Base-by-base conservation (phyloP, 2,888 invertebrate genomes). In the Cheilosia vulpina region DNA sequence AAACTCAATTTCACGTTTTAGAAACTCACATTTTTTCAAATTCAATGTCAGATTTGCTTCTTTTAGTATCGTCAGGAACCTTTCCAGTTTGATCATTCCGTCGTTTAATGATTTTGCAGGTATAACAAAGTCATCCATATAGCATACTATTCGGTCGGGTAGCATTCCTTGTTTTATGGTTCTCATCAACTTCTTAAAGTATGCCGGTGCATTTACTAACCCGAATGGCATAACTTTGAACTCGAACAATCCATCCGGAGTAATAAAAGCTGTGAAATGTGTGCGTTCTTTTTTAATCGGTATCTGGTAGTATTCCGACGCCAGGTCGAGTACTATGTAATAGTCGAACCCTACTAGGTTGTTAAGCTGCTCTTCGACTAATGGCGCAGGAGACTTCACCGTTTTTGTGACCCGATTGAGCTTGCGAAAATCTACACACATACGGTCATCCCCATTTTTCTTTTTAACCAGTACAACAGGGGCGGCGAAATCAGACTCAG, bases 231-330 rank as follows among this genome's bases (percentile, higher is more conserved):
- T 53, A 1, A 27, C 27, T 1, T n/a, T n/a, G 9, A 66, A 53
- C n/a, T 53, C 66, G 7, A 21, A 89, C 81, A 89, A 87, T 85
- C 38, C 79, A 53, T 76, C 80, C 15, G 52, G 50, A 1, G 88
- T n/a, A n/a, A 88, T 87, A 24, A 89, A 88, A 0, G 88, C 89
- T 0, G 89, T 90, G 41, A 89, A 88, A 1, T 43, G 68, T 5
- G 87, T 85, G 52, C 88, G 88, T 11, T 60, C 47, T 47, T 57
- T 47, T 24, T 57, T 52, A 2, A 81, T 38, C 4, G 75, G 62
- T 72, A 53, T 53, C 27, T 53, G 53, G n/a, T 53, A 53, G 6
- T 53, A 53, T 15, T 27, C 24, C 4, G 24, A 81, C 1, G 73
- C 41, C 57, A 81, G 62, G 27, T 82, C 82, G 4, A 77, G 15